Evolutionary conservation across 92 coral and sea anemone genomes (phyloP), one percentile per base, ranked within the genome.

Genomic region (Umimayanthus chanpuru): DNA sequence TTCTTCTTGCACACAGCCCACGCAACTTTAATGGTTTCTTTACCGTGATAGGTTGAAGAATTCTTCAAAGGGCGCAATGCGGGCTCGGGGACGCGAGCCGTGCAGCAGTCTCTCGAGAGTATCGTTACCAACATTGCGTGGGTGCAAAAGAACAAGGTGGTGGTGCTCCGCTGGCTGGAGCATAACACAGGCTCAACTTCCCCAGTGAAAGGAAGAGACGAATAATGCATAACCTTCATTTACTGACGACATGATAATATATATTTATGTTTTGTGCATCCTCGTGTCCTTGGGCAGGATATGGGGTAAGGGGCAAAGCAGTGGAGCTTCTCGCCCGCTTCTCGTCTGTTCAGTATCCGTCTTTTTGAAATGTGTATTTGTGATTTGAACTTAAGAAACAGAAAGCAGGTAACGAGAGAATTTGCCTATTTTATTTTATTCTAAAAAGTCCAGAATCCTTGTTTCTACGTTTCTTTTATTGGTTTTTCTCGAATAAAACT

Each of bases 21-120:
- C 1, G 0, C 21, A 61, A 18, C 25, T 20, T 18, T 61, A 61
- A 16, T 61, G 25, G 23, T 56, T 41, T 71, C 15, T 36, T 86
- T 86, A 43, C 20, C 43, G 26, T 14, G 20, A 8, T 36, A 96
- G 98, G 93, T 96, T 40, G 38, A 41, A 40, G 12, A 10, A 0
- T 94, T 92, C 76, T 96, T 96, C 81, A 43, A 80, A 28, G 36
- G 32, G 0, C 86, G 41, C 28, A 73, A 82, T 0, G 28, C 38
- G 9, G 98, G 94, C 21, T 94, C 97, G 0, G 98, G 93, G 10
- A 49, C 89, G 55, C 89, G 90, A 56, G 97, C 98, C 4, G 84
- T 90, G 0, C 70, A 88, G 3, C 95, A 93, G 81, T 90, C 92
- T 66, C 73, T 90, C 14, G 98, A 96, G 47, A 91, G 97, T 77